Evolutionary conservation across 2,797 vertebrate genomes (phyloP).

Genomic region (Luscinia luscinia): DNA sequence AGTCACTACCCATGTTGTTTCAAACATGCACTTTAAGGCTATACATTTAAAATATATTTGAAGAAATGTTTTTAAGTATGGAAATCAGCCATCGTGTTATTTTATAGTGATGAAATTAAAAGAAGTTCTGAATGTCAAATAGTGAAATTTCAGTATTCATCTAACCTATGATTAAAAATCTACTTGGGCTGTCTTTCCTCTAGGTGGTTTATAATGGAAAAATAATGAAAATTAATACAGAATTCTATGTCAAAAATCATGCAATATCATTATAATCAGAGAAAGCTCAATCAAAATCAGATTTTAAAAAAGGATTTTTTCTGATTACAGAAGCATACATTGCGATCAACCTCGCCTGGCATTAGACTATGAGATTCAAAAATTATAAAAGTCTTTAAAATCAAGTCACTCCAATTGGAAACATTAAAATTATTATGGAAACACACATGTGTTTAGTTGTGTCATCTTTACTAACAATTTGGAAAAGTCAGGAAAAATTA

Average conservation of each 20-base stretch:
- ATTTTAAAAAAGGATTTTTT: not conserved
- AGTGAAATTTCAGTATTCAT: not conserved
- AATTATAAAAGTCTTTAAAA: not conserved
- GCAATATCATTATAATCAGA: not conserved
- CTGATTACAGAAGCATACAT: not conserved
- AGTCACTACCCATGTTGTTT: not conserved
- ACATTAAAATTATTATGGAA: not conserved
- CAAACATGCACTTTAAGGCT: not conserved
- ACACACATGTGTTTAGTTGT: not conserved
- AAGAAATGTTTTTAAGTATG: not conserved
- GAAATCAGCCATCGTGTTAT: not conserved
- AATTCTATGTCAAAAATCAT: not conserved
- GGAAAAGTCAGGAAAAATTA: not conserved
- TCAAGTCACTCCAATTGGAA: not conserved
- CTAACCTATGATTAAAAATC: not conserved
- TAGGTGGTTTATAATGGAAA: not conserved
- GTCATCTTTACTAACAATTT: not conserved
- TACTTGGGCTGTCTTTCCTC: not conserved
- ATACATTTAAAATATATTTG: not conserved
- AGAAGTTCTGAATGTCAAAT: not conserved
- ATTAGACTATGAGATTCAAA: not conserved
- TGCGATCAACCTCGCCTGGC: not conserved
- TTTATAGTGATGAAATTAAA: not conserved
- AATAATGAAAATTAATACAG: not conserved
- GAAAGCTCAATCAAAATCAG: not conserved